Base-by-base conservation (phyloP, 1,140 invertebrate genomes). In the Tetragonula clypearis region DNA sequence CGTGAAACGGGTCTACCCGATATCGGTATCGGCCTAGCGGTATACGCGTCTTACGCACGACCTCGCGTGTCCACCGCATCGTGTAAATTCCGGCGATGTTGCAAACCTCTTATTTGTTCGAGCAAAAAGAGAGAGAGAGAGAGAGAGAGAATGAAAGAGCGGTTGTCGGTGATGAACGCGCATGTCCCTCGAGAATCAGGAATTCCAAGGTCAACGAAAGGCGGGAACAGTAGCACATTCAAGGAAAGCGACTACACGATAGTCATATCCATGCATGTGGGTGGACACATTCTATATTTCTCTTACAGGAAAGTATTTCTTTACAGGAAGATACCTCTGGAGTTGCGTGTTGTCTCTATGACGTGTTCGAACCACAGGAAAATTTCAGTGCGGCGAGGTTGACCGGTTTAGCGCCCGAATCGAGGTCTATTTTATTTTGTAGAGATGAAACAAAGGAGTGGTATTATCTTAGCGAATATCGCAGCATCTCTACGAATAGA, bases 141-240 rank as follows among this genome's bases (percentile, higher is more conserved):
- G 41, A 6, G 41, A 11, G 41, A 49, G 41, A 49, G 41, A 49
- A 49, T 49, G 41, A 49, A 49, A 49, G 41, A 71, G 41, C 69
- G 69, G 21, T 12, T 56, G 12, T 65, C 71, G 65, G 23, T 23
- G 35, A 65, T 30, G 65, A 15, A 66, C 65, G 56, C 30, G 58
- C 35, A 26, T 74, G 68, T 55, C 66, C 66, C 56, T 56, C 17
- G 82, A 53, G 82, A 84, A 79, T 65, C 77, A 84, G 76, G 82
- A 84, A 84, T 84, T 84, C 82, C 82, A 84, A 84, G 82, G 82
- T 84, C 82, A 58, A 73, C 77, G 82, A 84, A 84, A 84, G 82
- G 68, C 76, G 30, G 56, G 19, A 35, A 83, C 66, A 68, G 68
- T 62, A 65, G 76, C 26, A 49, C 73, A n/a, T 19, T 56, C 76